Conservation (phyloP, 1,140 invertebrate species). For the Zelostemma sp. region DNA sequence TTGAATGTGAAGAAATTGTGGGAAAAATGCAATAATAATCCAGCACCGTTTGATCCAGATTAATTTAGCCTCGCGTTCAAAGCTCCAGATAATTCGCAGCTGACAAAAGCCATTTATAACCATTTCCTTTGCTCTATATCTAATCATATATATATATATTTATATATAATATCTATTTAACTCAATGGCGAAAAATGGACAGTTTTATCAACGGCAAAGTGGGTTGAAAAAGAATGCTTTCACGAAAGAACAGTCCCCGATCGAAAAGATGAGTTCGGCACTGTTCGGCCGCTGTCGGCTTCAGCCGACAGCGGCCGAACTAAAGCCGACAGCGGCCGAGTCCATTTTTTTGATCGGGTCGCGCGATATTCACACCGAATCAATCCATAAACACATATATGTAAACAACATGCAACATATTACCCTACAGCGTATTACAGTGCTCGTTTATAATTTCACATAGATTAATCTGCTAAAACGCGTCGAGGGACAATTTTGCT, state of each 20-base stretch:
- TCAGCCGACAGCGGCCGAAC: no score
- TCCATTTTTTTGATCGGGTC: no score
- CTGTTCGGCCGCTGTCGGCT: no score
- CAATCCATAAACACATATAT: conserved; percentile 68
- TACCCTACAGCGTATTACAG: conserved; percentile 64
- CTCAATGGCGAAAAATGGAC: conserved; percentile 3
- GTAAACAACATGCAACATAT: conserved; percentile 71
- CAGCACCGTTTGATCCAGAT: conserved; percentile 3
- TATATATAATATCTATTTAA: conserved; percentile 5
- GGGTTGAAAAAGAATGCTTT: conserved; percentile 8
- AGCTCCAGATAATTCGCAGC: not conserved
- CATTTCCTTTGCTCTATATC: not conserved
- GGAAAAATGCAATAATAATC: not conserved
- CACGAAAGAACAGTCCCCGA: conserved; percentile 38
- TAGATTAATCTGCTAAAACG: conserved; percentile 18
- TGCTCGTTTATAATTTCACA: conserved; percentile 43
- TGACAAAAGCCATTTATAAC: not conserved
- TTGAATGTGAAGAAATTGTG: not conserved
- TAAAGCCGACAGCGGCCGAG: no score
- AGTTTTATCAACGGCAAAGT: conserved; percentile 2
- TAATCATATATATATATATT: not conserved
- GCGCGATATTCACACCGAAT: conserved; percentile 61
- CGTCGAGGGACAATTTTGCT: not conserved
- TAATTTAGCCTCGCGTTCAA: not conserved
- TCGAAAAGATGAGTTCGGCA: no score